Evolutionary conservation across 1,140 invertebrate species (phyloP), one percentile per base, ranked within the genome.

Genomic region (Drosophila leontia): DNA sequence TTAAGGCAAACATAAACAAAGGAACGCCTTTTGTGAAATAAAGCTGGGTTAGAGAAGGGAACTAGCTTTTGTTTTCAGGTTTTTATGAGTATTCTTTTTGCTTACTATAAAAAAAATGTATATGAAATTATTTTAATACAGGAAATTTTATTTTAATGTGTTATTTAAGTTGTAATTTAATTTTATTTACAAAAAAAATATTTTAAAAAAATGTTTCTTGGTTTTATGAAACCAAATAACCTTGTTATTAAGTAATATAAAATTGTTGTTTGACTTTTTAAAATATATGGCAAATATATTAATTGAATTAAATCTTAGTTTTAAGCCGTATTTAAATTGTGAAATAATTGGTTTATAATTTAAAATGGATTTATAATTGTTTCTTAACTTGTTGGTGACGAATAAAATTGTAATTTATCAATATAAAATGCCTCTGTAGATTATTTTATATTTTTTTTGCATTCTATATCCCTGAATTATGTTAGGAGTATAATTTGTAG

Each of bases 1-100:
- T 69, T 26, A 69, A 42, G 34, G 17, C 47, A 8, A 47, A 29
- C 47, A 34, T 13, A 64, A 64, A 58, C 62, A 47, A 47, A 68
- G 37, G 12, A 41, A 15, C 29, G 3, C 2, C 17, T 55, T 55
- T 56, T 17, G 44, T 19, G 6, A 17, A 53, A 9, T 35, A 35
- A 35, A 37, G 17, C 3, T 23, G 1, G 19, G 4, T 39, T 5
- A 23, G 35, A 23, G n/a, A 1, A 37, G 17, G 1, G 0, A 13
- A 7, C 7, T 8, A 4, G 3, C 12, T 13, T 34, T 3, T 19
- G 11, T 11, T 9, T 12, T 45, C 6, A 2, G 42, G 11, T 45
- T 45, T 17, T 44, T 44, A 19, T 19, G n/a, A 17, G 42, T n/a
- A 19, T 44, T 17, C 3, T 9, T 9, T 1, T 44, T 17, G 26